Percentiles rank a stretch among this genome's conserved stretches.
Conservation (phyloP, 2,797 vertebrate genomes). For the Sebastes goodei region DNA sequence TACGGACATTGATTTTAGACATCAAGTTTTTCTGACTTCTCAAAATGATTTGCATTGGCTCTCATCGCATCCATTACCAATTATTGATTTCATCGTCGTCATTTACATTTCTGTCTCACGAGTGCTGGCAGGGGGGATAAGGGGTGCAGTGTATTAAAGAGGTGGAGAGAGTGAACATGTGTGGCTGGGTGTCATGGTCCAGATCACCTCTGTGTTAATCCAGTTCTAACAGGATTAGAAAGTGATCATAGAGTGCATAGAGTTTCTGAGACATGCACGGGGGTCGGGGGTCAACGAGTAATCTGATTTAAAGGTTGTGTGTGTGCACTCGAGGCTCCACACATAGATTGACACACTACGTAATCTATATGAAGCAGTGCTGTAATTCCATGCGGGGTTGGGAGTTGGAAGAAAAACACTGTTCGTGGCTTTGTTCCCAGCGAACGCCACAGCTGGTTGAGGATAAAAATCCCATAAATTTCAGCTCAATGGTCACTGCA, state of each 20-base stretch:
- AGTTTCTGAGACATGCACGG: conserved; percentile 24
- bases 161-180: not conserved
- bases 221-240: conserved; percentile 69
- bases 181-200: conserved; percentile 29
- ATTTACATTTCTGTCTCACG: conserved; percentile 28
- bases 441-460: conserved; percentile 29
- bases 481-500: conserved; percentile 31
- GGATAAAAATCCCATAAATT: conserved; percentile 39
- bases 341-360: conserved; percentile 10
- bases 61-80: not conserved
- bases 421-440: conserved; percentile 9
- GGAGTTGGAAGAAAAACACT: conserved; percentile 28
- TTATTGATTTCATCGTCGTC: conserved; percentile 34
- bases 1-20: not conserved
- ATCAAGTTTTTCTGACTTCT: not conserved
- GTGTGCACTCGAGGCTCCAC: not conserved
- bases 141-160: not conserved
- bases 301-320: conserved; percentile 52
- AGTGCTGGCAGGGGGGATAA: not conserved
- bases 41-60: conserved; percentile 5
- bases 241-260: conserved; percentile 51
- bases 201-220: conserved; percentile 56
- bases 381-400: not conserved
- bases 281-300: conserved; percentile 46
- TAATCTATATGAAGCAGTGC: conserved; percentile 17